A percentile compares a stretch with the other conserved stretches of the same genome.
phyloP scores from a whole-genome alignment of 2,888 invertebrate genomes.

The Tuta absoluta region DNA sequence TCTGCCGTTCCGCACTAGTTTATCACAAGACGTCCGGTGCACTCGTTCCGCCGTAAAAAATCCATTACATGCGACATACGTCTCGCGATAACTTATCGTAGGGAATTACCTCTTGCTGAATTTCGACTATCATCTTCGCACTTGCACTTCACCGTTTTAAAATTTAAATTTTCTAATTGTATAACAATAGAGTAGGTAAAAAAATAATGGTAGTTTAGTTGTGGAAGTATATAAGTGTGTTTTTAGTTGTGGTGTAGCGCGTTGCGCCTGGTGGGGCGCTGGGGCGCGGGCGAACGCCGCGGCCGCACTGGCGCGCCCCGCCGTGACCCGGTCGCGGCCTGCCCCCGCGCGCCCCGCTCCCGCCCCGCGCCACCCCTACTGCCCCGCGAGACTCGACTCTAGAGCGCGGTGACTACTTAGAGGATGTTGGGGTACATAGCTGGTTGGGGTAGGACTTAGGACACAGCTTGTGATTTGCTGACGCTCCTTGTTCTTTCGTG shows the following conservation, averaged over 20 bases:
- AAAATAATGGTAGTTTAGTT: slow-evolving; percentile 15
- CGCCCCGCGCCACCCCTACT: slow-evolving; percentile 40
- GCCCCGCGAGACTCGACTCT: slow-evolving; percentile 47
- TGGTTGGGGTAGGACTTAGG: no score
- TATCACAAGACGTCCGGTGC: slow-evolving; percentile 43
- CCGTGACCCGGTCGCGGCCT: slow-evolving; percentile 72
- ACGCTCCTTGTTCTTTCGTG: no score
- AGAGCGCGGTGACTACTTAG: slow-evolving; percentile 38
- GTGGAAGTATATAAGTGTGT: slow-evolving; percentile 30
- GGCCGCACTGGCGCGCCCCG: slow-evolving; percentile 68
- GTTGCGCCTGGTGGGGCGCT: slow-evolving; percentile 40
- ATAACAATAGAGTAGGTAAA: slow-evolving; percentile 19
- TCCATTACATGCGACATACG: slow-evolving; percentile 40
- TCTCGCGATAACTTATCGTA: slow-evolving; percentile 35
- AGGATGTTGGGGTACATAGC: no score
- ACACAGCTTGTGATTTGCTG: no score
- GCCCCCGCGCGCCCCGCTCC: slow-evolving; percentile 36
- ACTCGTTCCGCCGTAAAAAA: slow-evolving; percentile 45
- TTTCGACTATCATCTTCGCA: slow-evolving; percentile 75
- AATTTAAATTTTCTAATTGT: slow-evolving; percentile 5
- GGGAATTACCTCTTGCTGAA: slow-evolving; percentile 70
- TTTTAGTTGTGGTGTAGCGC: no score
- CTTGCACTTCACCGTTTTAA: slow-evolving; percentile 45
- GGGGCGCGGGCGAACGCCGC: slow-evolving; percentile 75
- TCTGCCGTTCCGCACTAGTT: slow-evolving; percentile 12